Evolutionary conservation across 1,140 invertebrate genomes (phyloP), one percentile per base, ranked within the genome.

Genomic region (Aphidius ervi): DNA sequence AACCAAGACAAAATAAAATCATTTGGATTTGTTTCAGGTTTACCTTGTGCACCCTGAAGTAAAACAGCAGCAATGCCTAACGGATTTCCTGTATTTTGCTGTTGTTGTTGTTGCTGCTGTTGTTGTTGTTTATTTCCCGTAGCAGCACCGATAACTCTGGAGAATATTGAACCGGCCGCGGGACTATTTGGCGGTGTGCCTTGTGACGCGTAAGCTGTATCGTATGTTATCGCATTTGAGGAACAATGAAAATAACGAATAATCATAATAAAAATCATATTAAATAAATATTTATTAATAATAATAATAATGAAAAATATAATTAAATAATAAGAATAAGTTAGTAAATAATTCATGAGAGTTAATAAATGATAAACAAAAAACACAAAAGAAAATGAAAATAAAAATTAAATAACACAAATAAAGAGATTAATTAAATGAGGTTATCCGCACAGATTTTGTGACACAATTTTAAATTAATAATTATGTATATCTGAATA

Each of bases 41-140:
- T 79, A 80, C 79, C 79, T 81, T 80, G 77, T 56, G 75, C 74
- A 56, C 78, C 75, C 65, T 80, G 79, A 45, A 80, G 71, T 57
- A 81, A 73, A 46, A 76, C 78, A 58, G 79, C 78, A 67, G 77
- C 74, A 59, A 81, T 69, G 67, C 78, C 78, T 47, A 80, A 74
- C 41, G 75, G 71, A 66, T 72, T 78, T 47, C 67, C 69, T 47
- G 23, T 31, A 31, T 31, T 31, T 31, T 31, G 23, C 4, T 31
- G 23, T 31, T 31, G 23, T 31, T 31, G 67, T 69, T 66, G 65
- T 68, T 57, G 23, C 4, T 31, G 23, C 4, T 31, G 23, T 31
- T 68, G 70, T 62, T 67, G 62, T 64, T 75, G 72, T 67, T 75
- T 76, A 65, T 68, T 75, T 53, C 65, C 63, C 59, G 66, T 53